phyloP scores from a whole-genome alignment of 2,797 vertebrate genomes.

The Tinamus major region DNA sequence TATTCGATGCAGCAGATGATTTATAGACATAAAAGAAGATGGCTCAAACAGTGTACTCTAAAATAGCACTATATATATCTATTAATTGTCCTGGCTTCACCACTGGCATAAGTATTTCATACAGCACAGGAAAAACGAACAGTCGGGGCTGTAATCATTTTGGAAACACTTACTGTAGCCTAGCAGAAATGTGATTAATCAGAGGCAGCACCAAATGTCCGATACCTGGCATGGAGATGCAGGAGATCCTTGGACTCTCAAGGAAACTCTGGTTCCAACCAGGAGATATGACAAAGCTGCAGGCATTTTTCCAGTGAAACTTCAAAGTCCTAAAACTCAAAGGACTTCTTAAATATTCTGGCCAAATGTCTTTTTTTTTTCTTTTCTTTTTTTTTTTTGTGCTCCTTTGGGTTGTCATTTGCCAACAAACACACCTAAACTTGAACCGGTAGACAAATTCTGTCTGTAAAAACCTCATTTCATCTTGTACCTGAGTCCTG shows the following conservation, averaged over 20 bases:
- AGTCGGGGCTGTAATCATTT: not conserved
- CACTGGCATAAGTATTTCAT: not conserved
- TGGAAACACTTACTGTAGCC: not conserved
- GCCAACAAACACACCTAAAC: not conserved
- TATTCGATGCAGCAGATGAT: fast-evolving
- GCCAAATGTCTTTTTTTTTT: not conserved
- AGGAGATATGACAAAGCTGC: not conserved
- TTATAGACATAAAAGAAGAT: not conserved
- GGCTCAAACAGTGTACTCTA: fast-evolving
- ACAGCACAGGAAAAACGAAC: not conserved
- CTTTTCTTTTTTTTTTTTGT: too few relatives aligned
- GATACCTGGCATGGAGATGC: not conserved
- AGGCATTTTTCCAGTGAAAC: not conserved
- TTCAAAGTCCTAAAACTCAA: not conserved
- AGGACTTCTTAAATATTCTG: not conserved
- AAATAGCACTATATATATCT: not conserved
- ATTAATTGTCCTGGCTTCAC: fast-evolving
- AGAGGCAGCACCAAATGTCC: not conserved
- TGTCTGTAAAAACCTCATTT: not conserved
- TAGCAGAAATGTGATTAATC: not conserved
- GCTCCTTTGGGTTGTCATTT: fast-evolving
- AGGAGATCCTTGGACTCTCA: too few relatives aligned
- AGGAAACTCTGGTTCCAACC: not conserved
- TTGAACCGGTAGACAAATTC: fast-evolving
- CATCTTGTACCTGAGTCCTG: not conserved